Base-by-base conservation (phyloP, 2,797 vertebrate species). In the Fundulus diaphanus region DNA sequence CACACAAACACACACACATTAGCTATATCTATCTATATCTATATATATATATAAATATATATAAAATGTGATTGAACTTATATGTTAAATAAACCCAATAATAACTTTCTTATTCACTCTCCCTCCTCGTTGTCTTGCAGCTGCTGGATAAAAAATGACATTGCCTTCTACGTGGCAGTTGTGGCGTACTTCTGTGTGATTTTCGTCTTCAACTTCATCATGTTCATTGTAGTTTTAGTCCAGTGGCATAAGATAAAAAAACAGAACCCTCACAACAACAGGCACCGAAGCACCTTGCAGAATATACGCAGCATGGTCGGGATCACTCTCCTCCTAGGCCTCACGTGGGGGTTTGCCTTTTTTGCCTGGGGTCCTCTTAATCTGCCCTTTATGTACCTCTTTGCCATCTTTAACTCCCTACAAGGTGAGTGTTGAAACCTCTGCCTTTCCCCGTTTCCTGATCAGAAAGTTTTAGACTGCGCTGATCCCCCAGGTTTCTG, bases 261-360 rank as follows among this genome's bases (percentile, higher is more conserved):
- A 86, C 96, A 97, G 91, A 98, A 98, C 85, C 97, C 97, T 35
- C 96, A 99, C 12, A 97, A 96, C 70, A 29, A 79, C 51, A 96
- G 95, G 88, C 92, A 97, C 44, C 97, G 96, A 89, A 96, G 87
- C 74, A 91, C 93, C 27, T 90, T 96, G 84, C 93, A 95, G 84
- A 96, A 99, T 56, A 76, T 96, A 29, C 95, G 97, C 74, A 99
- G 98, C 20, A 93, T 98, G 72, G 83, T 92, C 0, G 97, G 98
- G 44, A 95, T 99, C 69, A 98, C 97, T 0, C 87, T 98, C 82
- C 95, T 99, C 46, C 88, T 99, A 73, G 98, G 98, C 80, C 97
- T 99, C 90, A 96, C 97, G 1, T 99, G 98, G 98, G 97, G 97
- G n/a, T 96, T 99, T 74, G 98, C 96, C 54, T 99, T 99, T 86